Conservation (phyloP, 1,140 invertebrate species). For the Calliphora vicina region DNA sequence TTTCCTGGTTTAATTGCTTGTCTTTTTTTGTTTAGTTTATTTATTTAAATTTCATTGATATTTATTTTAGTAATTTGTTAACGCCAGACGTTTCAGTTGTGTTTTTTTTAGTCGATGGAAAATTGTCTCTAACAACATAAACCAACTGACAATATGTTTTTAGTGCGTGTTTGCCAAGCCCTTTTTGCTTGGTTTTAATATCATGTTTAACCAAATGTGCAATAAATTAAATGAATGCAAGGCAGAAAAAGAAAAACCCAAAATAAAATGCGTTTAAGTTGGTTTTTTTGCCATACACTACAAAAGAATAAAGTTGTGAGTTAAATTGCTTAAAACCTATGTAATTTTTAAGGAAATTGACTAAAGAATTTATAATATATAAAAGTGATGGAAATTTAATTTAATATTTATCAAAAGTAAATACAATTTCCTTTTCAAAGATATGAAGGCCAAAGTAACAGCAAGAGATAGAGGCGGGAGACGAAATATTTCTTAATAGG, state of each 20-base stretch:
- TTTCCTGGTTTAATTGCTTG: too few species aligned
- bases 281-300: neutral
- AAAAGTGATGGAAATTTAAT: too few species aligned
- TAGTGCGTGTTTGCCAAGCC: constrained; percentile 11
- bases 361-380: too few species aligned
- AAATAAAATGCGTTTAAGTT: neutral
- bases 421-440: too few species aligned
- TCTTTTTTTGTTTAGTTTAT: too few species aligned
- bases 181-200: neutral
- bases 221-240: neutral
- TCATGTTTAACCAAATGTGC: neutral
- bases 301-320: too few species aligned
- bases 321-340: too few species aligned
- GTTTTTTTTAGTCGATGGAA: neutral
- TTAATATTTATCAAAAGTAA: too few species aligned
- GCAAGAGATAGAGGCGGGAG: too few species aligned
- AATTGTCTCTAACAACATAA: neutral
- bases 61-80: neutral
- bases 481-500: too few species aligned
- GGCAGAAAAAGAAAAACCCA: neutral
- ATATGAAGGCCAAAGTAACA: too few species aligned
- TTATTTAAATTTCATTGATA: neutral
- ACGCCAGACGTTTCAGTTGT: neutral
- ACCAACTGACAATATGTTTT: neutral
- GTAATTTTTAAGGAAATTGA: too few species aligned